Evolutionary conservation across 2,888 invertebrate genomes (phyloP).

Genomic region (Orthosia gracilis): DNA sequence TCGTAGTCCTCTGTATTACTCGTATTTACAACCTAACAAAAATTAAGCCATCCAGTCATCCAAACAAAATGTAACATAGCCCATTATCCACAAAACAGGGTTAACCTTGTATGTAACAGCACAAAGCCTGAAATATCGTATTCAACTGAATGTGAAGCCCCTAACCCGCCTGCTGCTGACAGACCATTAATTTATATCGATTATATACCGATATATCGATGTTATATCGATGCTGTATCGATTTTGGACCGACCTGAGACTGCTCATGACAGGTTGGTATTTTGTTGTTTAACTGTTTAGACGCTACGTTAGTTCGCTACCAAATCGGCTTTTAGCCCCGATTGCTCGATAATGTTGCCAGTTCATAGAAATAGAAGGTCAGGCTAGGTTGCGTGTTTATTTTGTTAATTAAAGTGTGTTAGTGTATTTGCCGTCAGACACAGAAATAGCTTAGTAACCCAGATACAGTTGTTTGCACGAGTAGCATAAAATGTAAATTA

Average conservation of each 20-base stretch:
- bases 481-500: not conserved
- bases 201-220: conserved; percentile 66
- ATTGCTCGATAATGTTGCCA: conserved; percentile 37
- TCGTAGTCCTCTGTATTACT: not conserved
- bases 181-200: conserved; percentile 74
- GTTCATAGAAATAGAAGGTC: conserved; percentile 20
- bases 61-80: conserved; percentile 43
- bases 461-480: not conserved
- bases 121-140: conserved; percentile 65
- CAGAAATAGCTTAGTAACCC: conserved; percentile 26
- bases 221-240: conserved; percentile 49
- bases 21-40: not conserved
- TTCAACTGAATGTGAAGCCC: conserved; percentile 62
- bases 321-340: conserved; percentile 40
- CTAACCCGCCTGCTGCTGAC: conserved; percentile 70
- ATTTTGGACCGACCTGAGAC: conserved; percentile 57
- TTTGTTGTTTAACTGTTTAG: conserved; percentile 64
- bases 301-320: conserved; percentile 48
- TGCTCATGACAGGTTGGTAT: conserved; percentile 68
- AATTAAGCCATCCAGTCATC: conserved; percentile 22
- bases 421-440: conserved; percentile 18
- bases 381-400: conserved; percentile 37
- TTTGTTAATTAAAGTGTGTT: conserved; percentile 15
- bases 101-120: conserved; percentile 53
- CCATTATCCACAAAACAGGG: conserved; percentile 51